Percentiles rank a stretch among this genome's conserved stretches.
Evolutionary conservation across 2,797 vertebrate genomes (phyloP).

Genomic region (Notamacropus eugenii): DNA sequence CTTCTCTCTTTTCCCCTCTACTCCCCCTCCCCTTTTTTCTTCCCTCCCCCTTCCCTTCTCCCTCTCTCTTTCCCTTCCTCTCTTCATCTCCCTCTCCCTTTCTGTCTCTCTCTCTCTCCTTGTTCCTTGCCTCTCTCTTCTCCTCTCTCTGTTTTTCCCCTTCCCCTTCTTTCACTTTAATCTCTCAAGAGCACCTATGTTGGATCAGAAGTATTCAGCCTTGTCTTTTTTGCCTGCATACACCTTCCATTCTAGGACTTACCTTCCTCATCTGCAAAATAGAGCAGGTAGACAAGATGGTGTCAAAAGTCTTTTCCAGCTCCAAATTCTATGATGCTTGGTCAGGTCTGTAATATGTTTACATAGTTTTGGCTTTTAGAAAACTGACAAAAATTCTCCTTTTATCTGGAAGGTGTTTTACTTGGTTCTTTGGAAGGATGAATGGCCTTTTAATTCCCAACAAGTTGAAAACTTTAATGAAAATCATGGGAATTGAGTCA

Average conservation of each 20-base stretch:
- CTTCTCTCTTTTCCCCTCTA: not conserved
- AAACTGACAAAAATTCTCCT: constrained; percentile 8
- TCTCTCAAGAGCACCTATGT: not conserved
- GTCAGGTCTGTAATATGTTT: not conserved
- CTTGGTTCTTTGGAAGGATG: constrained; percentile 45
- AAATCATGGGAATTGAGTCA: constrained; percentile 41
- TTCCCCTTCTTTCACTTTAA: not conserved
- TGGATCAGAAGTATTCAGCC: not conserved
- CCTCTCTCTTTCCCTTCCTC: too few relatives aligned
- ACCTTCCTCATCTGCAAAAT: not conserved
- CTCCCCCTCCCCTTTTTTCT: not conserved
- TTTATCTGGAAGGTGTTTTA: constrained; percentile 16
- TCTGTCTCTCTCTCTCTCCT: not conserved
- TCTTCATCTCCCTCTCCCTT: too few relatives aligned
- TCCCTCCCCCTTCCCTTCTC: not conserved
- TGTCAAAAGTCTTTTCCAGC: not conserved
- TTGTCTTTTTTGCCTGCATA: not conserved
- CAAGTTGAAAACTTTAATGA: constrained; percentile 39
- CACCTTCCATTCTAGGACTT: not conserved
- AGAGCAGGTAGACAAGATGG: not conserved
- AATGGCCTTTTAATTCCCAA: constrained; percentile 45
- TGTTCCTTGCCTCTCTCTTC: not conserved
- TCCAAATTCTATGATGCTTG: not conserved
- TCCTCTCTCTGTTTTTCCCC: not conserved
- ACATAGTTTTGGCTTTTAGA: constrained; percentile 36